Base-by-base conservation (phyloP, 2,888 invertebrate species). In the Nebria salina region DNA sequence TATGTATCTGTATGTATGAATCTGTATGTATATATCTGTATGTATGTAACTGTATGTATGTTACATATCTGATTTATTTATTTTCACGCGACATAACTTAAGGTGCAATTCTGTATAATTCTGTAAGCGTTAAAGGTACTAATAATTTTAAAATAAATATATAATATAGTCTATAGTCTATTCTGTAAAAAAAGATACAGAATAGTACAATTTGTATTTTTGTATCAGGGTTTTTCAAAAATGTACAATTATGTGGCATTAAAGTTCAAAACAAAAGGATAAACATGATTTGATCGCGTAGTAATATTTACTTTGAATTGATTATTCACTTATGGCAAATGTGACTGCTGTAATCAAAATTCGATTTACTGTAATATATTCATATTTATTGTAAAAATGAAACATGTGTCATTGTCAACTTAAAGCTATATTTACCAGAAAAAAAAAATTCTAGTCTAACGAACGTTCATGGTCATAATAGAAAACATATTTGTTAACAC, bases 361-460 rank as follows among this genome's bases (percentile, higher is more conserved):
- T 76, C 81, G 66, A 81, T 81, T 81, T 81, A 81, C 76, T 65
- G 73, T 81, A 76, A 76, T 81, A 76, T 64, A 73, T 72, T 81
- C 75, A 80, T 80, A 80, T 80, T 75, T 80, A 26, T 79, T 79
- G 75, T 70, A 75, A 80, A 54, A 75, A 77, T 73, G 43, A 72
- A 65, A 80, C 70, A 75, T 80, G 75, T 80, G 70, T 80, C 72
- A 80, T 65, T 80, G 75, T 75, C 80, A 64, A 54, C 54, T 54
- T 54, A 54, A 13, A 54, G 13, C 54, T 54, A 54, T 54, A 54
- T 13, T 54, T 54, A 54, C 13, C 13, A 54, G 54, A 8, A 54
- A 54, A 43, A 43, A 43, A 20, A 8, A 43, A 43, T 43, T 43
- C 43, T 11, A 7, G 54, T 77, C 34, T 34, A 34, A 54, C 54